Percentiles rank a stretch among this genome's conserved stretches.
phyloP scores from a whole-genome alignment of 2,888 invertebrate species.

The Acleris literana region DNA sequence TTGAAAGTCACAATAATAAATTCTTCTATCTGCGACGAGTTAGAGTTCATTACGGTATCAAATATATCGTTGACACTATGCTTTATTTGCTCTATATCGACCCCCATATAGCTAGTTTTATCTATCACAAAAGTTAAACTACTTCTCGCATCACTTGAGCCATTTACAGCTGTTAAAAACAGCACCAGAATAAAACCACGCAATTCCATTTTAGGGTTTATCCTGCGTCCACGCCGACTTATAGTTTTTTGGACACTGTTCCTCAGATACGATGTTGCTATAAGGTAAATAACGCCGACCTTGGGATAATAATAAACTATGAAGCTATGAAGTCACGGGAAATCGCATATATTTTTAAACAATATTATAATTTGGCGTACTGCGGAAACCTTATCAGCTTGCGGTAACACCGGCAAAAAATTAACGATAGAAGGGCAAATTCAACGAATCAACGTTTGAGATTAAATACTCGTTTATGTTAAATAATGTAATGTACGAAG shows the following conservation, averaged over 20 bases:
- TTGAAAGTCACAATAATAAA: conserved; percentile 67
- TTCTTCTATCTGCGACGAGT: conserved; percentile 59
- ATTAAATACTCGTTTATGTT: no score
- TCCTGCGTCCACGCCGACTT: background rate
- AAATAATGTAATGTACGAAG: no score
- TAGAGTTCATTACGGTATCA: conserved; percentile 55
- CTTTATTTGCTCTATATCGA: conserved; percentile 61
- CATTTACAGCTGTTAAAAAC: conserved; percentile 14
- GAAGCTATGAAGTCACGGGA: no score
- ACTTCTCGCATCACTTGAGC: conserved; percentile 47
- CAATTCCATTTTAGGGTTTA: conserved; percentile 2
- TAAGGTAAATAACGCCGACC: no score
- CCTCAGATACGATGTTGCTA: no score
- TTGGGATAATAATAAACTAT: no score
- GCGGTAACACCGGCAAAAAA: no score
- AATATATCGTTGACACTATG: conserved; percentile 54
- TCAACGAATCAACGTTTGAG: no score
- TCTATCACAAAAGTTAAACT: conserved; percentile 68
- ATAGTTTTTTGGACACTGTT: background rate
- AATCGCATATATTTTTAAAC: no score
- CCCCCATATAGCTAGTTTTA: conserved; percentile 59
- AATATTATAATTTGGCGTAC: no score
- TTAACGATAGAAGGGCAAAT: no score
- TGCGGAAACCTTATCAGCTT: no score
- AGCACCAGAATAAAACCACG: background rate